Base-by-base conservation (phyloP, 2,888 invertebrate species). In the Cacoxenus indagator region DNA sequence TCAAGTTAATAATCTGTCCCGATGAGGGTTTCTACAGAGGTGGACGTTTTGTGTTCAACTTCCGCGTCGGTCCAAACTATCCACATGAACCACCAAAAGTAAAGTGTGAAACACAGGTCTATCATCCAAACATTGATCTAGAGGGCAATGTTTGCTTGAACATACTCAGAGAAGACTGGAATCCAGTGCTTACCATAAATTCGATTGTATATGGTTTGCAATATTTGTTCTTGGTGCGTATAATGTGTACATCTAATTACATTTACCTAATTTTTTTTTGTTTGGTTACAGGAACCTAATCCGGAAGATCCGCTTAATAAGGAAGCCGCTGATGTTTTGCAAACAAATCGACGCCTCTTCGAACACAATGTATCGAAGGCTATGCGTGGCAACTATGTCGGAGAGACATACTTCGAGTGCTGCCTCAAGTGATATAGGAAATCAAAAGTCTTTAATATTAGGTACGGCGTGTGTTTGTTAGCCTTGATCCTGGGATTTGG, bases 51-150 rank as follows among this genome's bases (percentile, higher is more conserved):
- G 92, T 94, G 81, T 99, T 99, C 91, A 97, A 95, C 90, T 99
- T 99, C 76, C 87, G 87, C 69, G 87, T 99, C 86, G 97, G 97
- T 78, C 96, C 96, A 85, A 97, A 96, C 89, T 99, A 99, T 89
- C 98, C 98, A 31, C 98, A 98, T 86, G 98, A 98, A 88, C 97
- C 98, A 55, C 98, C 98, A 22, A 99, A 99, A 90, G 98, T 99
- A 37, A 98, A 98, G 89, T 98, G 98, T 90, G 97, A 96, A 90
- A 98, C 98, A 54, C 94, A 95, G 86, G 97, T 98, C 64, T 99
- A 98, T 89, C 98, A 99, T 89, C 98, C 98, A 14, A 99, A 99
- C 88, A 99, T 99, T 88, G 98, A 99, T 90, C 90, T 97, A 83
- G 97, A 98, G 86, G 98, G 98, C 78, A 98, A 98, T 89, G 97